These are phyloP conservation scores for Drosophila pseudotalamancana DNA, from an alignment of 2,888 invertebrate species.

Conservation along the genomic window DNA sequence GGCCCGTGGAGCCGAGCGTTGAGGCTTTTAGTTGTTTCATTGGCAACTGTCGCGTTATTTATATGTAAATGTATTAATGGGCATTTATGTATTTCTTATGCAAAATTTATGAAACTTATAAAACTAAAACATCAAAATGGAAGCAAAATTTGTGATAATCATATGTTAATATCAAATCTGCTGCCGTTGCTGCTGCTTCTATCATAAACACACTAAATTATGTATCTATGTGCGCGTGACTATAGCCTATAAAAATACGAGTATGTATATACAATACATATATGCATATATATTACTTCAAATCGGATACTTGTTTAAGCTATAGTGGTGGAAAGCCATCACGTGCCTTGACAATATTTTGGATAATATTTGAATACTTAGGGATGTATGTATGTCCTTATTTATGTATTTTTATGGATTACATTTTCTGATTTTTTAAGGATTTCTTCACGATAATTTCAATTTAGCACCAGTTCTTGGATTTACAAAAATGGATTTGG, in stretches of 20 bases:
- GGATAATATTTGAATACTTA: neutral
- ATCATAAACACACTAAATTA: constrained; percentile 69
- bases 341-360: constrained; percentile 20
- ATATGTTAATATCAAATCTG: constrained; percentile 67
- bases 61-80: constrained; percentile 73
- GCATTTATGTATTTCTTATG: constrained; percentile 69
- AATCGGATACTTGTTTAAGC: constrained; percentile 20
- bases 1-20: neutral
- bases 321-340: constrained; percentile 8
- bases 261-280: constrained; percentile 4
- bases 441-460: no score
- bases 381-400: no score
- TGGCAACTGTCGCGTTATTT: constrained; percentile 54
- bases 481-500: no score
- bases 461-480: no score
- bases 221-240: constrained; percentile 46
- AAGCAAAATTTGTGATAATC: constrained; percentile 77
- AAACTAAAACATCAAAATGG: constrained; percentile 70
- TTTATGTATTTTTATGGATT: no score
- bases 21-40: constrained; percentile 16
- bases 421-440: no score
- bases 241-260: constrained; percentile 30
- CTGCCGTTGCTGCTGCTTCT: constrained; percentile 29
- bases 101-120: constrained; percentile 53
- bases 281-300: neutral